phyloP scores from a whole-genome alignment of 2,888 invertebrate genomes.

The Malacosoma neustria region DNA sequence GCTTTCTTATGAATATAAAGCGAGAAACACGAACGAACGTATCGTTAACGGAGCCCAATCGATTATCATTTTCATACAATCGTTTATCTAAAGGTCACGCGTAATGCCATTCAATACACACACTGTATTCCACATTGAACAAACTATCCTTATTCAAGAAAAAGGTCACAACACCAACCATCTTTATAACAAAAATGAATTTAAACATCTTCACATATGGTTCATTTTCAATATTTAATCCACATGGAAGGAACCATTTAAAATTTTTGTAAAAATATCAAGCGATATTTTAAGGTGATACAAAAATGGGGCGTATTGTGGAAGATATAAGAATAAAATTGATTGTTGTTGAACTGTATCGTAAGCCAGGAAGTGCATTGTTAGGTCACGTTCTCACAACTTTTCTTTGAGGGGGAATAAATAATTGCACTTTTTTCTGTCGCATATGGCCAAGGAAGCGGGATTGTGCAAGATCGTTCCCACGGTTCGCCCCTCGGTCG shows the following conservation, averaged over 20 bases:
- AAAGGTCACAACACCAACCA: conserved; percentile 15
- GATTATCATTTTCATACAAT: conserved; percentile 71
- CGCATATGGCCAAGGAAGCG: conserved; percentile 73
- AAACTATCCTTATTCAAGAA: conserved; percentile 38
- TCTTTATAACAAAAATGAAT: conserved; percentile 15
- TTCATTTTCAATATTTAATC: conserved; percentile 17
- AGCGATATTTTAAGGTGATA: conserved; percentile 28
- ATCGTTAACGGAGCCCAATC: conserved; percentile 51
- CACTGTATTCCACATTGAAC: conserved; percentile 48
- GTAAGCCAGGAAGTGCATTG: conserved; percentile 74
- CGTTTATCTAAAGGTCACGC: conserved; percentile 66
- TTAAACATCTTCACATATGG: conserved; percentile 16
- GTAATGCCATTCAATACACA: conserved; percentile 61
- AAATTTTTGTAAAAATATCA: conserved; percentile 49
- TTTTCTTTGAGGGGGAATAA: conserved; percentile 73
- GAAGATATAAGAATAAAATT: conserved; percentile 44
- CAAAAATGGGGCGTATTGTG: conserved; percentile 39
- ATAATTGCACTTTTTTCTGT: conserved; percentile 75
- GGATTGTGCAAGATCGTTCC: conserved; percentile 68
- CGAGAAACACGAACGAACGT: conserved; percentile 45
- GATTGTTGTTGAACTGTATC: conserved; percentile 41
- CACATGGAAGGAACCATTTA: conserved; percentile 35
- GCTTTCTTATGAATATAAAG: conserved; percentile 6
- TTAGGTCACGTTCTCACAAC: conserved; percentile 75
- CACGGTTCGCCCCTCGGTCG: conserved; percentile 69